phyloP scores from a whole-genome alignment of 1,140 invertebrate genomes.

The Colletes latitarsis region DNA sequence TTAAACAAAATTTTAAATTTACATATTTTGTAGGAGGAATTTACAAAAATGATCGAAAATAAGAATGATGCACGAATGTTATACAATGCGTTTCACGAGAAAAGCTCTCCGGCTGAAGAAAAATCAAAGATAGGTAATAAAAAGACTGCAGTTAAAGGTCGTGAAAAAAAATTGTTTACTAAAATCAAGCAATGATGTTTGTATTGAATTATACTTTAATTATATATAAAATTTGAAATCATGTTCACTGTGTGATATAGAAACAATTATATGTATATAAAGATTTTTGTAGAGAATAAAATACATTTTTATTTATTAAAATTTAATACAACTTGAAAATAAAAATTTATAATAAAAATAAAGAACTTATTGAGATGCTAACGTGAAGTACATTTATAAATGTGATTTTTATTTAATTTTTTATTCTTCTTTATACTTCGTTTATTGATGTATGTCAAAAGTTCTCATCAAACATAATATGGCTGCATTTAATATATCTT shows the following conservation, averaged over 20 bases:
- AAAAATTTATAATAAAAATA: too few relatives aligned
- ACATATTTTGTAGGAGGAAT: conserved; percentile 82
- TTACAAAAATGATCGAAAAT: conserved; percentile 86
- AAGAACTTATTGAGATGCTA: too few relatives aligned
- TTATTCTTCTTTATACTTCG: not conserved
- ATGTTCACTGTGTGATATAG: conserved; percentile 7
- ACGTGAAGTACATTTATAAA: not conserved
- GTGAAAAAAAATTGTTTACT: conserved; percentile 72
- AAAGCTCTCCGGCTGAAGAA: conserved; percentile 80
- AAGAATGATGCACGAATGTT: conserved; percentile 84
- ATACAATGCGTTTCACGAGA: conserved; percentile 84
- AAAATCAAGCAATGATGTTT: conserved; percentile 66
- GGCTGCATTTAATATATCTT: conserved; percentile 33
- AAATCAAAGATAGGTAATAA: conserved; percentile 28
- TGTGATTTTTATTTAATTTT: not conserved
- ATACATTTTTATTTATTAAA: not conserved
- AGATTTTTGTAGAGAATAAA: conserved; percentile 14
- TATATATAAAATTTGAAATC: conserved; percentile 20
- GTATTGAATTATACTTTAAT: conserved; percentile 6
- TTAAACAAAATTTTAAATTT: conserved; percentile 12
- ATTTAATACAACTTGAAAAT: not conserved
- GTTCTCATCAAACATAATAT: conserved; percentile 16
- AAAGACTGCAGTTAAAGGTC: conserved; percentile 65
- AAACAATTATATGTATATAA: conserved; percentile 3
- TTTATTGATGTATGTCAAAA: conserved; percentile 12